Base-by-base conservation (phyloP, 2,888 invertebrate genomes). In the Drosophila eohydei region DNA sequence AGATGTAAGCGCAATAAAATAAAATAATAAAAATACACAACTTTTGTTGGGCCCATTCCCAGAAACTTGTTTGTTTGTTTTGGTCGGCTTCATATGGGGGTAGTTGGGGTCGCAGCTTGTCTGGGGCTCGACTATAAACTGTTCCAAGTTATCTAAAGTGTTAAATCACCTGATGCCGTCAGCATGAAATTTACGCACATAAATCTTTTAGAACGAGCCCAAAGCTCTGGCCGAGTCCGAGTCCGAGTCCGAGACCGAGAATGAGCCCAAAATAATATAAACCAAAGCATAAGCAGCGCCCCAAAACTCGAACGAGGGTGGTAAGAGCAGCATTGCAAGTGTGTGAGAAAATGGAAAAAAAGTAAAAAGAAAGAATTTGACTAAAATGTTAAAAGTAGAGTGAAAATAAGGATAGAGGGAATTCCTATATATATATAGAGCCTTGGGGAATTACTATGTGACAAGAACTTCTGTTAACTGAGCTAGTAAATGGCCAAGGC, bases 131-230 rank as follows among this genome's bases (percentile, higher is more conserved):
- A 85, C 90, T 88, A 88, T 90, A 84, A 88, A 90, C 85, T 89
- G 83, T 80, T 88, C 66, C 80, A 71, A 86, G 85, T 86, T 91
- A 91, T 91, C 90, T 90, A 88, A 91, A 91, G 92, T 91, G 92
- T 91, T 91, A 91, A 91, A 91, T 91, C 91, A 91, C 91, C 91
- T 91, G 91, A 91, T 91, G 90, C 90, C 92, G 89, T 91, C 91
- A 91, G 91, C 91, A 91, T 91, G 92, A 91, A 91, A 90, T 85
- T 89, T 90, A 83, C 84, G 85, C 85, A 86, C 90, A 90, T 89
- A 90, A 90, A 89, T 89, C 91, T 89, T 80, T 82, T 59, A 60
- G 86, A 78, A 77, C 77, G 26, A 74, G 73, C 69, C 84, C 76
- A 68, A 69, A 65, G 41, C 56, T 50, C 28, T 34, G 70, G 56